Evolutionary conservation across 2,113 vertebrate species (phyloP), one percentile per base, ranked within the genome.

Genomic region (Neofelis nebulosa): DNA sequence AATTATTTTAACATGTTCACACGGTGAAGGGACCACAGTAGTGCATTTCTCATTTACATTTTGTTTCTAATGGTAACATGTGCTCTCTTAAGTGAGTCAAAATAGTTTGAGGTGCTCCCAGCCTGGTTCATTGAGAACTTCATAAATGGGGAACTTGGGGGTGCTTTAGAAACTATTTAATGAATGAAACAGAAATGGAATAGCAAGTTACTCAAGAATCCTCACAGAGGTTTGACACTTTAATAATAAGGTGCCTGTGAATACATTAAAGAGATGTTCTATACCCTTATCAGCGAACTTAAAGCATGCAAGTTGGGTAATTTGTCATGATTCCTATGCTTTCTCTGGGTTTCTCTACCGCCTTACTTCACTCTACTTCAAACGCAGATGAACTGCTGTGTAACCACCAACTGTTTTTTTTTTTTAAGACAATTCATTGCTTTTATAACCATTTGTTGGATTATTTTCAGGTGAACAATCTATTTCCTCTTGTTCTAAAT

Each of bases 61-160:
- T 96, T 80, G 87, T 96, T 92, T 95, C 69, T 95, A 93, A 93
- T 76, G 71, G 91, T 93, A 87, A 88, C 63, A 74, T 92, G 50
- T 85, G 36, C 71, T 73, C 57, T 86, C 50, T 93, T 97, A 88
- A 83, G 38, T 90, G 61, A 97, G 96, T 91, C 90, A 92, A 95
- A 97, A 87, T 94, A 97, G 71, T 85, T 71, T 96, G 94, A 97
- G 52, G 79, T 94, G 79, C 31, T 98, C 91, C 68, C 55, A 82
- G 86, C 63, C 93, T 81, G 38, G 82, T 91, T 97, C 97, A 96
- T 93, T 98, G 96, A 98, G 94, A 98, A 89, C 61, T 93, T 94
- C 81, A 86, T 80, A 80, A 80, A 91, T 90, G 82, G n/a, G 65
- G 36, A 88, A 87, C 45, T 69, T 84, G 36, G 74, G 38, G 50